Evolutionary conservation across 2,113 vertebrate species (phyloP).

Genomic region (Pangasianodon hypophthalmus): DNA sequence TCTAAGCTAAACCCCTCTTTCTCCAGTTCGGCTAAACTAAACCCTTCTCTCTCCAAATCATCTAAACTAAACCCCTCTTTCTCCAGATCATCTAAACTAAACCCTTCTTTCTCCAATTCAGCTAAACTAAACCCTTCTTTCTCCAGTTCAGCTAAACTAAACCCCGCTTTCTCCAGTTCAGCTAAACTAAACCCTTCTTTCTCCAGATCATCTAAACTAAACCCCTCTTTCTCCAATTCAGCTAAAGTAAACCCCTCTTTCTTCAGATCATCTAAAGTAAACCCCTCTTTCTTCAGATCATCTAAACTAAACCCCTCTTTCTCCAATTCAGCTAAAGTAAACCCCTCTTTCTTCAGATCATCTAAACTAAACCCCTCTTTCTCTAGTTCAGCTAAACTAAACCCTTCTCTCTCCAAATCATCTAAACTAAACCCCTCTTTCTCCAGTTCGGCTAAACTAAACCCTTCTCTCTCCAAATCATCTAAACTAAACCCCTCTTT

Average conservation of each 20-base stretch:
- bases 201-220: neutral
- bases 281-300: neutral
- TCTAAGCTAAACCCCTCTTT: too few relatives aligned
- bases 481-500: neutral
- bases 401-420: neutral
- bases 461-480: too few relatives aligned
- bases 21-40: neutral
- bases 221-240: neutral
- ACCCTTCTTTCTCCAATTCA: too few relatives aligned
- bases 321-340: too few relatives aligned
- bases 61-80: neutral
- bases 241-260: neutral
- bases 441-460: neutral
- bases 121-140: too few relatives aligned
- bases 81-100: too few relatives aligned
- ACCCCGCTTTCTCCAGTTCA: neutral
- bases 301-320: too few relatives aligned
- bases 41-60: neutral
- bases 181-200: neutral
- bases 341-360: neutral
- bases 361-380: neutral
- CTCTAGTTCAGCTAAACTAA: neutral
- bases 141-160: too few relatives aligned
- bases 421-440: neutral
- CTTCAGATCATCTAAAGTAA: neutral